Percentiles rank a stretch among this genome's conserved stretches.
Conservation (phyloP, 2,888 invertebrate genomes). For the Melieria picta region DNA sequence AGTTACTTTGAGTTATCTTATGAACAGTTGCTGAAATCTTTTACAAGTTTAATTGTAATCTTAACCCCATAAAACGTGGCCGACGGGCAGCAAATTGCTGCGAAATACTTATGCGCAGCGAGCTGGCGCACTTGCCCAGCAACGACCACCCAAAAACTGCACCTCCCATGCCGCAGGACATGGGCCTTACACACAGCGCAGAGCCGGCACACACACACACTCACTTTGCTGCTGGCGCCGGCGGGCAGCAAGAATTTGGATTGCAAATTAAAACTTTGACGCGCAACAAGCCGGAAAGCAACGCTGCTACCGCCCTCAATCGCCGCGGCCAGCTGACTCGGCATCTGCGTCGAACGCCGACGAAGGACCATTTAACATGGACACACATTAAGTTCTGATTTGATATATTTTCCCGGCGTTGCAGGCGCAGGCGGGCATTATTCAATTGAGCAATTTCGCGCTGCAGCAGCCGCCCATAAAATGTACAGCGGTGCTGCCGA, state of each 20-base stretch:
- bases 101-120: too few species aligned
- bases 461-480: not conserved
- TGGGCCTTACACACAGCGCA: too few species aligned
- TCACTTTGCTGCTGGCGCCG: conserved; percentile 44
- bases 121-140: not conserved
- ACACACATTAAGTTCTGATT: conserved; percentile 41
- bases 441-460: conserved; percentile 45
- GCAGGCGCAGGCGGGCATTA: conserved; percentile 48
- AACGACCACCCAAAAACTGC: conserved; percentile 19
- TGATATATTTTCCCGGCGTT: conserved; percentile 44
- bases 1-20: too few species aligned
- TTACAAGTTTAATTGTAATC: too few species aligned
- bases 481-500: conserved; percentile 2
- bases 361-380: conserved; percentile 19
- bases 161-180: conserved; percentile 15
- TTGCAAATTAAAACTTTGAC: too few species aligned
- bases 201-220: conserved; percentile 7
- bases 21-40: too few species aligned
- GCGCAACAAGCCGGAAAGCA: too few species aligned
- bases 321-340: not conserved
- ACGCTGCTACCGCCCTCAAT: conserved; percentile 3
- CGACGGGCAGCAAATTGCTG: too few species aligned
- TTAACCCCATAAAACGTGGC: too few species aligned
- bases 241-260: conserved; percentile 31
- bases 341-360: too few species aligned